Evolutionary conservation across 2,113 vertebrate species (phyloP), one percentile per base, ranked within the genome.

Genomic region (Motacilla tschutschensis): DNA sequence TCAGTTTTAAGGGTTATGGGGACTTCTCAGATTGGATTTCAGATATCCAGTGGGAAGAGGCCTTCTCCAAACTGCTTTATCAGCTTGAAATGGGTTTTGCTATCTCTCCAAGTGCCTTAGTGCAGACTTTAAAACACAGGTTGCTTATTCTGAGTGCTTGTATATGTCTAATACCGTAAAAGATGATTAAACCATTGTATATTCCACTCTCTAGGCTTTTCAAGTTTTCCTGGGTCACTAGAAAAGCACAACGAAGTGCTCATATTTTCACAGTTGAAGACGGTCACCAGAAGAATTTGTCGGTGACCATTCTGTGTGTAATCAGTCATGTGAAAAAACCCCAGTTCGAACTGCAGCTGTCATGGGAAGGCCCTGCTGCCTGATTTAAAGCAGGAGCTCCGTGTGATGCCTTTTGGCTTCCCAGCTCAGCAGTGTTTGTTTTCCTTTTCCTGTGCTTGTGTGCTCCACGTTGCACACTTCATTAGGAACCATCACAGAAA

Each of bases 381-480:
- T n/a, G 15, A 29, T 12, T 41, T 41, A 11, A 40, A 12, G 8
- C 5, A 40, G 50, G 5, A 51, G 17, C 8, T 44, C 1, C 0
- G 19, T 15, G 36, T 15, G 41, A 6, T 62, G 41, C 2, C 19
- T 69, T 81, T 64, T 64, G 25, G 31, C 5, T 6, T 76, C 38
- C 2, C 20, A 24, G n/a, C 5, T 57, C 33, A 2, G 5, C 16
- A 57, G 5, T 6, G 17, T 12, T 55, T 0, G 0, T 40, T 64
- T 54, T 53, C 2, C 9, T 8, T 46, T 89, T 73, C 11, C 43
- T 59, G 5, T 13, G 2, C 25, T 47, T 67, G 2, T 16, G 15
- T 36, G 18, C 5, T 43, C 14, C 0, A 0, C 5, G 6, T 13
- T 35, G 8, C 19, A 13, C 0, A 1, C 8, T 33, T 60, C 7